phyloP scores from a whole-genome alignment of 2,113 vertebrate species.

The Saimiri boliviensis region DNA sequence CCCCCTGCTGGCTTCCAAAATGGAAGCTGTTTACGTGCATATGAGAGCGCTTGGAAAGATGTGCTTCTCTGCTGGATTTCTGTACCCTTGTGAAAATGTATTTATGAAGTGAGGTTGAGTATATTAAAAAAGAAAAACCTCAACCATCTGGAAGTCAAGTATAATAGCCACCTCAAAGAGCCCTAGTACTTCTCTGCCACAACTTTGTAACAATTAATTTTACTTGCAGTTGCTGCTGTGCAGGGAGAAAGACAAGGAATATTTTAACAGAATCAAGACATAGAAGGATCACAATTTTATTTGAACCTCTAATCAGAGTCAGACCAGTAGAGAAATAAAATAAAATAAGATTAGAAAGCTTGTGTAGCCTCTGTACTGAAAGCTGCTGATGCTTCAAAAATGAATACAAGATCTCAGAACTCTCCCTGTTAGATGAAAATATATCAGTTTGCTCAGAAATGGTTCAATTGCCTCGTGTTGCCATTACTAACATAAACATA shows the following conservation, averaged over 20 bases:
- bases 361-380: slow-evolving; percentile 4
- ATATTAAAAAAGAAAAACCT: slow-evolving; percentile 68
- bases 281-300: slow-evolving; percentile 41
- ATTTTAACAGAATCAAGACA: background rate
- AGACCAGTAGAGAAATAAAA: slow-evolving; percentile 59
- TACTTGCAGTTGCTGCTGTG: background rate
- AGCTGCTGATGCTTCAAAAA: slow-evolving; percentile 57
- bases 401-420: slow-evolving; percentile 9
- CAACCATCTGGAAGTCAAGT: slow-evolving; percentile 58
- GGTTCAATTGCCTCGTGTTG: background rate
- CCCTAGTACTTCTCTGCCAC: slow-evolving; percentile 23
- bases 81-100: slow-evolving; percentile 40
- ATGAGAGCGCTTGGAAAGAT: background rate
- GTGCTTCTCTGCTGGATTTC: background rate
- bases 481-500: slow-evolving; percentile 25
- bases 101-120: background rate
- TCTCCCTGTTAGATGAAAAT: slow-evolving; percentile 37
- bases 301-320: slow-evolving; percentile 45
- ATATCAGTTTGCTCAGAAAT: background rate
- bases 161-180: slow-evolving; percentile 47
- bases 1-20: background rate
- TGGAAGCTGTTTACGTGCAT: background rate
- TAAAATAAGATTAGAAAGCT: slow-evolving; percentile 43
- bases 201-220: slow-evolving; percentile 68
- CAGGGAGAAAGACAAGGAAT: slow-evolving; percentile 34